Percentiles rank a stretch among this genome's conserved stretches.
These are phyloP conservation scores for Acleris sparsana DNA, from an alignment of 2,888 invertebrate species.

Conservation along the genomic window DNA sequence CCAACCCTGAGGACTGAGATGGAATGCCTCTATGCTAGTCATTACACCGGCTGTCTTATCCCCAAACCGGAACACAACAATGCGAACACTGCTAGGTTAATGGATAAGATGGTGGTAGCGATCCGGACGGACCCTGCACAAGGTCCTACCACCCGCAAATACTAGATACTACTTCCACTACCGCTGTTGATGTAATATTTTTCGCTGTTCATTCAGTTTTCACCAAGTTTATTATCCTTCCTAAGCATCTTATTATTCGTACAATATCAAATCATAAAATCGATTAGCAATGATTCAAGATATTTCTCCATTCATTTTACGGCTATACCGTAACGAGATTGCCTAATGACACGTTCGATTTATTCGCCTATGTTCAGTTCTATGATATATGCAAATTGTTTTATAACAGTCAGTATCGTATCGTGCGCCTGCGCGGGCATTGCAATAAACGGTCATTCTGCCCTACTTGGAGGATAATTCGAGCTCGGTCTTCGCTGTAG, in stretches of 20 bases:
- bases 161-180: too few species aligned
- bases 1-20: too few species aligned
- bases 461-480: neutral
- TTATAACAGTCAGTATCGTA: constrained; percentile 37
- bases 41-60: too few species aligned
- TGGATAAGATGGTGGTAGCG: too few species aligned
- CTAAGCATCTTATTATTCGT: neutral
- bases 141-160: too few species aligned
- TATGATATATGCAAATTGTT: constrained; percentile 43
- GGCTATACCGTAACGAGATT: neutral
- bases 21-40: too few species aligned
- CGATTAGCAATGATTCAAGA: constrained; percentile 9
- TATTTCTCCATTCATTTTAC: constrained; percentile 4
- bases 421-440: constrained; percentile 29
- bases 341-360: constrained; percentile 13
- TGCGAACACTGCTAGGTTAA: too few species aligned
- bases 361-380: constrained; percentile 10
- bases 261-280: constrained; percentile 5
- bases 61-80: too few species aligned
- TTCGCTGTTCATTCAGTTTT: too few species aligned
- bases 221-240: too few species aligned
- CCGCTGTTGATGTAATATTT: too few species aligned
- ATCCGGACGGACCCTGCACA: too few species aligned
- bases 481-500: neutral
- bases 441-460: neutral